phyloP scores from a whole-genome alignment of 1,140 invertebrate genomes.

The Drosophila hydei region DNA sequence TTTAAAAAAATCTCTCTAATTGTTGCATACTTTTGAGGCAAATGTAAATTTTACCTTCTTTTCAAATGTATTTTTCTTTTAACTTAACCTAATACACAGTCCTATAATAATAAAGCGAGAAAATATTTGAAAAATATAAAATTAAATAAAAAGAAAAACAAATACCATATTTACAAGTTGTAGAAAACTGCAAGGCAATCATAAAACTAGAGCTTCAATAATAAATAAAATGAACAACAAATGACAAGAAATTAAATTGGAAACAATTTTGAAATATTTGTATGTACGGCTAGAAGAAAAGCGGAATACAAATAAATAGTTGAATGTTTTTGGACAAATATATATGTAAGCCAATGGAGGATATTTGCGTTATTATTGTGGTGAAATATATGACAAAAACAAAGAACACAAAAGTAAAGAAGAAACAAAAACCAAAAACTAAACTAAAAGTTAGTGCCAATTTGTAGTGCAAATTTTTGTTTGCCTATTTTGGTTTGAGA shows the following conservation, averaged over 20 bases:
- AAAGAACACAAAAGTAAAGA: not conserved
- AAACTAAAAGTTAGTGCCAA: constrained; percentile 74
- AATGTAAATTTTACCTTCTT: not conserved
- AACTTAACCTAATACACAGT: constrained; percentile 10
- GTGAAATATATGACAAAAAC: constrained; percentile 41
- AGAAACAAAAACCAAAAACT: not conserved
- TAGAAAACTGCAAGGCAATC: constrained; percentile 83
- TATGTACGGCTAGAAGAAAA: constrained; percentile 12
- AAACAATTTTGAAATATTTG: constrained; percentile 38
- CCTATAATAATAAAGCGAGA: constrained; percentile 32
- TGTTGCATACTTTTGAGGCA: constrained; percentile 39
- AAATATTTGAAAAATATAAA: constrained; percentile 26
- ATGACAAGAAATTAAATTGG: constrained; percentile 49
- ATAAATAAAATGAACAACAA: constrained; percentile 73
- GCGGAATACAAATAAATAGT: constrained; percentile 21
- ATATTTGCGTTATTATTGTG: constrained; percentile 72
- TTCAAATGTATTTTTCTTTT: not conserved
- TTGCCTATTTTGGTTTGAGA: constrained; percentile 48
- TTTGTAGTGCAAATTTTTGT: constrained; percentile 81
- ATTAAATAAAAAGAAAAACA: not conserved
- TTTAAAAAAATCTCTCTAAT: not conserved
- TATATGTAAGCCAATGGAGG: too few species aligned
- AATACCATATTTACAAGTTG: constrained; percentile 50
- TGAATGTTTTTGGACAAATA: constrained; percentile 79
- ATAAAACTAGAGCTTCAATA: constrained; percentile 83